Evolutionary conservation across 1,140 invertebrate species (phyloP), one percentile per base, ranked within the genome.

Genomic region (Zophobas morio): DNA sequence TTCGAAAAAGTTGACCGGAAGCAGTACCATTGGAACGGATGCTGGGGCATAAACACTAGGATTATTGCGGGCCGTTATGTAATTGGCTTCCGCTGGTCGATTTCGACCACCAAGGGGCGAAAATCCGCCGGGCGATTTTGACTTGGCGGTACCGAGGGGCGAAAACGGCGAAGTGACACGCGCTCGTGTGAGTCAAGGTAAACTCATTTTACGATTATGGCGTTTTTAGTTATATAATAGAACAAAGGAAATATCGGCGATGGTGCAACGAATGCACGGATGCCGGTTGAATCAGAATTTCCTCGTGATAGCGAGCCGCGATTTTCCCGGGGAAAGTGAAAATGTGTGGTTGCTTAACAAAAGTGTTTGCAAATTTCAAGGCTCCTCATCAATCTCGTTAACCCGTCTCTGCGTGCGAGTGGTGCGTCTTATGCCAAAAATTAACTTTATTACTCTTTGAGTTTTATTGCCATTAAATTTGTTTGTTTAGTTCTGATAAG

Each of bases 401-500:
- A 66, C 42, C 60, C 42, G 37, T 32, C 42, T 39, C 6, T 66
- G n/a, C n/a, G n/a, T 39, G 60, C 32, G 8, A 66, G 60, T 39
- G 39, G 60, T 66, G 42, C 60, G 42, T 66, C 5, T 66, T 66
- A 42, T 42, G 60, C 39, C 37, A 66, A 66, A 66, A 42, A 20
- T 66, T 42, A 42, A 66, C 42, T 66, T 66, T 66, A 66, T 66
- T 66, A 33, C 60, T 39, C 36, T 40, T 66, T n/a, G 42, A 42
- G 60, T 42, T 20, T 42, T 39, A 66, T 66, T 32, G 60, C 60
- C 33, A 66, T 66, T 42, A 66, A 66, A 40, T 0, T 6, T 66
- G 60, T 66, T 66, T 66, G 60, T 66, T 66, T 40, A 20, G 60
- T 3, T 8, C n/a, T 66, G 60, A 66, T 66, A 66, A 66, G 49